Conservation (phyloP, 1,140 invertebrate species). For the Micrasema longulum region DNA sequence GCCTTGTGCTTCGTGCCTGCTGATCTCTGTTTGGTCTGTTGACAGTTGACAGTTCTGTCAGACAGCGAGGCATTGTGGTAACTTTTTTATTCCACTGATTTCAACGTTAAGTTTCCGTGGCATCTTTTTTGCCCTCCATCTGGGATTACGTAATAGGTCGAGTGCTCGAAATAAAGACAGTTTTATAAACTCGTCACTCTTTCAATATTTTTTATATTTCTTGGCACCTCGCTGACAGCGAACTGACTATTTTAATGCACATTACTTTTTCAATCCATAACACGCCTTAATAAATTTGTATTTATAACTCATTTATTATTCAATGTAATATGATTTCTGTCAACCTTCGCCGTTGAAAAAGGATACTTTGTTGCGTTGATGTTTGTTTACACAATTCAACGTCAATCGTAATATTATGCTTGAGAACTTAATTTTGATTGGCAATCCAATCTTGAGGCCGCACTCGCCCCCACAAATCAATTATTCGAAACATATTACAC, state of each 20-base stretch:
- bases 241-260: too few species aligned
- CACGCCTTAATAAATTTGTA: too few species aligned
- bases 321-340: too few species aligned
- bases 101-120: constrained; percentile 23
- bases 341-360: too few species aligned
- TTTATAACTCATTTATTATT: too few species aligned
- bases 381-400: too few species aligned
- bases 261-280: too few species aligned
- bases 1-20: not conserved
- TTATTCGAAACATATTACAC: not conserved
- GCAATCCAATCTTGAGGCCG: not conserved
- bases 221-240: too few species aligned
- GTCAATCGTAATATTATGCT: too few species aligned
- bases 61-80: constrained; percentile 40
- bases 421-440: not conserved
- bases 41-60: constrained; percentile 35
- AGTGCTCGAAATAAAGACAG: not conserved
- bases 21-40: constrained; percentile 29
- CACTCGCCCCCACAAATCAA: not conserved
- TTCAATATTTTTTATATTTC: too few species aligned
- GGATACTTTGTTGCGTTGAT: too few species aligned
- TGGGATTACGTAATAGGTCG: constrained; percentile 42
- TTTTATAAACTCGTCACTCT: too few species aligned
- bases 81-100: constrained; percentile 26
- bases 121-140: constrained; percentile 41